These are phyloP conservation scores for Phyllotreta cruciferae DNA, from an alignment of 2,888 invertebrate genomes.

Conservation along the genomic window DNA sequence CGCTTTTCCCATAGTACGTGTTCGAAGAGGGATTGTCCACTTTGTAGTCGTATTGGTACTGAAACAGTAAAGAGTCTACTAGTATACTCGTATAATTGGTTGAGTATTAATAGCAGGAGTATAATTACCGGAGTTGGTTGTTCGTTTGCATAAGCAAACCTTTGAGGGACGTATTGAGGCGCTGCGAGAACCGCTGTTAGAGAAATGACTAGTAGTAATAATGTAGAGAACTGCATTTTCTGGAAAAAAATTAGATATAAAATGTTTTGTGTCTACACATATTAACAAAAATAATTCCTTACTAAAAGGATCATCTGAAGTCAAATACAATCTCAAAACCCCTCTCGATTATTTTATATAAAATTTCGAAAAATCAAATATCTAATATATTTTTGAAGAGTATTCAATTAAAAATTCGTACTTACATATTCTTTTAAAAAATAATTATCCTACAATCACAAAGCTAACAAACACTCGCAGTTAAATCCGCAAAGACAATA, in stretches of 20 bases:
- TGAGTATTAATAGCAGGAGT: not conserved
- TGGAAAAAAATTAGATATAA: slow-evolving; percentile 2
- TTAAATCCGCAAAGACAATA: too few species aligned
- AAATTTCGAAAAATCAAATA: too few species aligned
- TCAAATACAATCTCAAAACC: too few species aligned
- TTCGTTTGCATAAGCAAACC: slow-evolving; percentile 24
- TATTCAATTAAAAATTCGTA: too few species aligned
- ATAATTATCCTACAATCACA: too few species aligned
- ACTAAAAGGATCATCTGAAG: too few species aligned
- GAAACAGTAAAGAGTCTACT: slow-evolving; percentile 35
- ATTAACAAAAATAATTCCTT: too few species aligned
- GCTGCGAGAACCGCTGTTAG: not conserved
- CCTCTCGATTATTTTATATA: too few species aligned
- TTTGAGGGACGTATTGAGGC: slow-evolving; percentile 19
- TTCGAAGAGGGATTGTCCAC: slow-evolving; percentile 74
- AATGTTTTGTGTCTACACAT: too few species aligned
- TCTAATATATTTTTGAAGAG: too few species aligned
- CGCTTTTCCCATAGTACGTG: slow-evolving; percentile 73
- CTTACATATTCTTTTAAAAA: too few species aligned
- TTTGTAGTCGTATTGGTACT: slow-evolving; percentile 79
- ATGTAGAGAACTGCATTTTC: not conserved
- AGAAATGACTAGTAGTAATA: slow-evolving; percentile 1
- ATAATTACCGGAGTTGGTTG: slow-evolving; percentile 38
- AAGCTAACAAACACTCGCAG: too few species aligned
- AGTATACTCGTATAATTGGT: not conserved